Base-by-base conservation (phyloP, 2,888 invertebrate species). In the Drosophila melanosoma region DNA sequence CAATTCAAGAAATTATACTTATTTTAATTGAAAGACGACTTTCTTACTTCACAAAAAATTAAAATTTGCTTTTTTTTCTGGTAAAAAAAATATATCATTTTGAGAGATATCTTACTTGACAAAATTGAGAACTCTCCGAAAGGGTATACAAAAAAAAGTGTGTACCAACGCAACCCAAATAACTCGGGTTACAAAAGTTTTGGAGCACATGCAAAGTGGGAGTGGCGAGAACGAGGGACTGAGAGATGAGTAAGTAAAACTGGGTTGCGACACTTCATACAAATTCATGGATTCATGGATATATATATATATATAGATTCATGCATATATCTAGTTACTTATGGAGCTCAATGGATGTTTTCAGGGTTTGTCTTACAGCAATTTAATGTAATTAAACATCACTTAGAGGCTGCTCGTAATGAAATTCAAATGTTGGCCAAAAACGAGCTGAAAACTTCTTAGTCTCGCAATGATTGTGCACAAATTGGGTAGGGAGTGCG, bases 361-460 rank as follows among this genome's bases (percentile, higher is more conserved):
- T 68, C 29, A n/a, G 45, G 42, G 36, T 38, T 74, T 69, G 57
- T 54, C 56, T 69, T 60, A 48, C 66, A 79, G 65, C 79, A 79
- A 74, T 81, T 87, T 77, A 72, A 85, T 76, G 87, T 81, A 83
- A 85, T 85, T 85, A 85, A 79, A 74, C 67, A 76, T 64, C 74
- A 71, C 74, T 79, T 74, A 74, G 69, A 74, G 66, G 66, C 71
- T 74, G 60, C 65, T 54, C 56, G 76, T 83, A 85, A 87, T 87
- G 68, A 81, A 87, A 81, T 87, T 86, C 83, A 77, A 83, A 86
- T 82, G 77, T 62, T 63, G 63, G 61, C 61, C 60, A 81, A 73
- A 75, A 70, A 53, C 49, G 35, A 71, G 42, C 52, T 49, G 20
- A 63, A 69, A 61, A 58, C 36, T 38, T 54, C 23, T 40, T 33